Percentiles rank a stretch among this genome's conserved stretches.
Evolutionary conservation across 2,797 vertebrate genomes (phyloP).

Genomic region (Acipenser ruthenus): DNA sequence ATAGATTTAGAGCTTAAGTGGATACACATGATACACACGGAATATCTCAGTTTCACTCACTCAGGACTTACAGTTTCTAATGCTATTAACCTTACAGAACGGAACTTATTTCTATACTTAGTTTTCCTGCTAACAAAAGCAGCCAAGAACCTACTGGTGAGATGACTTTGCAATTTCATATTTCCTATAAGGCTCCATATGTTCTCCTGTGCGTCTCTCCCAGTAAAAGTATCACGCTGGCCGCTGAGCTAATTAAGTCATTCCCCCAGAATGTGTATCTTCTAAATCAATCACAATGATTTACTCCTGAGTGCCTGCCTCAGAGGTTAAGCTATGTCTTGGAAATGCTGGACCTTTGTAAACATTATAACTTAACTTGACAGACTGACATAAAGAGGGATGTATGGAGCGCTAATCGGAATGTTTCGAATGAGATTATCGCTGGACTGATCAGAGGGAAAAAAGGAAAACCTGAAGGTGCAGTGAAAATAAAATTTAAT

Average conservation of each 20-base stretch:
- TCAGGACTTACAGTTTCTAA: too few relatives aligned
- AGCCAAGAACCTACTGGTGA: neutral
- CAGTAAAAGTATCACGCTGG: neutral
- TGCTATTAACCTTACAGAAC: too few relatives aligned
- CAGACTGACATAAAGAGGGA: neutral
- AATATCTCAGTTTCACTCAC: too few relatives aligned
- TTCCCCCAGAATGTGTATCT: neutral
- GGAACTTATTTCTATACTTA: too few relatives aligned
- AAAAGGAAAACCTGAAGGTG: neutral
- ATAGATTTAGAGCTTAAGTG: too few relatives aligned
- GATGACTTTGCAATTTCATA: neutral
- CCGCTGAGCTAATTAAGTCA: neutral
- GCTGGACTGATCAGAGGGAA: neutral
- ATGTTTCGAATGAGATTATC: neutral
- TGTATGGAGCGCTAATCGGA: neutral
- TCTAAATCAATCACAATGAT: neutral
- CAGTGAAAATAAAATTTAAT: too few relatives aligned
- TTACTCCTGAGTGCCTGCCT: neutral
- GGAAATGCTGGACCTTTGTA: neutral
- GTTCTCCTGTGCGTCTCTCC: neutral
- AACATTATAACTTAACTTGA: constrained; percentile 11
- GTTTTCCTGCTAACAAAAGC: neutral
- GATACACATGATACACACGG: too few relatives aligned
- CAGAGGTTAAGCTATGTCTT: neutral
- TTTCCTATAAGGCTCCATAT: neutral